Base-by-base conservation (phyloP, 2,113 vertebrate genomes). In the human region DNA sequence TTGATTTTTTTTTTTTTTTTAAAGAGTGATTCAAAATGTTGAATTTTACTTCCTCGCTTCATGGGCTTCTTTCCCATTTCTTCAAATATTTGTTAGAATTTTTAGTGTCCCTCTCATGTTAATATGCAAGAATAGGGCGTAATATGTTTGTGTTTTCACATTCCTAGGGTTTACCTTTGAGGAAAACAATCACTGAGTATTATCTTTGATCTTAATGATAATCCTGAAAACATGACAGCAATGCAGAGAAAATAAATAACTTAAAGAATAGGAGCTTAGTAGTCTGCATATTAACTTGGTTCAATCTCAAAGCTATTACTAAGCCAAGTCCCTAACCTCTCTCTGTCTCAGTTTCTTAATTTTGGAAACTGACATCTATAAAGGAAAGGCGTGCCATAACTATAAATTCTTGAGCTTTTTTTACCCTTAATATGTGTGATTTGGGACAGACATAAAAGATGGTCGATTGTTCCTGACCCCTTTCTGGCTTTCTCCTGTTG, bases 21-120 rank as follows among this genome's bases (percentile, higher is more conserved):
- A 3, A 95, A 96, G 64, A 90, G n/a, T 2, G 92, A 93, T 86
- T 94, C 4, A 68, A 76, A 90, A 52, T 61, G 17, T 38, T 88
- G 22, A 59, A 72, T 89, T 82, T 89, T 2, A 57, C 13, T 45
- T 94, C 17, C 10, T 9, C 78, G 6, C 23, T 96, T 91, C 32
- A n/a, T 66, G 50, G 40, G 2, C 16, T 76, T 87, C 25, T 93
- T 79, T 78, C 61, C 4, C 9, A 48, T 81, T 57, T 95, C 25
- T 22, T 86, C 16, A 52, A 59, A 23, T 4, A 23, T 78, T 18
- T 88, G 32, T 38, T 75, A 75, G 14, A 18, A 64, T 61, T 68
- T 88, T 85, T 8, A 6, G 61, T 84, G n/a, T 68, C 43, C 52
- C 52, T 76, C 30, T 38, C 27, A 82, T 12, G 78, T 87, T 73